These are phyloP conservation scores for Leptinotarsa rubiginosa DNA, from an alignment of 2,888 invertebrate species.

Conservation along the genomic window DNA sequence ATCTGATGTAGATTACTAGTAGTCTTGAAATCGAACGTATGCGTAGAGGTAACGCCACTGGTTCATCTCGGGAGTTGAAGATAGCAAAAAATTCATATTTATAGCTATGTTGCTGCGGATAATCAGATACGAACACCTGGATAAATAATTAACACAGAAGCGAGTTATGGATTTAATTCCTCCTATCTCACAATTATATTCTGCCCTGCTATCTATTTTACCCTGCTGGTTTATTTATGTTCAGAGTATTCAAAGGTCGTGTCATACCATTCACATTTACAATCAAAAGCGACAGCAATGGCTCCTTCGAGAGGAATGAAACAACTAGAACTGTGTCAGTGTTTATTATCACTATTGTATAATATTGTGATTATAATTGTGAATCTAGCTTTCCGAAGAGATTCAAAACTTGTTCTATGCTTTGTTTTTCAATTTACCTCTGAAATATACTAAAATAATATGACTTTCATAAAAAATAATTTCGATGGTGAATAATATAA, in stretches of 20 bases:
- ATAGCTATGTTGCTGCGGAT: conserved; percentile 40
- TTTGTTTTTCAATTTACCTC: too few species aligned
- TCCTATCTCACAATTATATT: conserved; percentile 40
- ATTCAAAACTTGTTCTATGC: too few species aligned
- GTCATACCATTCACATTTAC: conserved; percentile 1
- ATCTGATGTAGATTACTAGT: too few species aligned
- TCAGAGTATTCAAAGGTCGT: background rate
- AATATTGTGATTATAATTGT: too few species aligned
- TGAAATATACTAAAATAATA: too few species aligned
- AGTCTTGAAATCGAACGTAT: background rate
- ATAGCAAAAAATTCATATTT: conserved; percentile 41
- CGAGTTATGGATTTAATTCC: conserved; percentile 45
- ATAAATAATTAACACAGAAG: conserved; percentile 45
- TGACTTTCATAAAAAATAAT: too few species aligned
- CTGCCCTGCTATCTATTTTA: conserved; percentile 29
- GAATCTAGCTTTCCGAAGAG: too few species aligned
- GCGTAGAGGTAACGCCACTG: conserved; percentile 30
- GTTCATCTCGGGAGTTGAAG: conserved; percentile 34
- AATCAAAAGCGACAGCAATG: background rate
- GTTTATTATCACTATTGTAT: too few species aligned
- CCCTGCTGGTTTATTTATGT: conserved; percentile 22
- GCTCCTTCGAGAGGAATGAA: too few species aligned
- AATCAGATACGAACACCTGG: conserved; percentile 49
- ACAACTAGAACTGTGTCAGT: too few species aligned
- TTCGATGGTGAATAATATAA: too few species aligned